Base-by-base conservation (phyloP, 23 tunicate genomes). In the Ciona savignyi region DNA sequence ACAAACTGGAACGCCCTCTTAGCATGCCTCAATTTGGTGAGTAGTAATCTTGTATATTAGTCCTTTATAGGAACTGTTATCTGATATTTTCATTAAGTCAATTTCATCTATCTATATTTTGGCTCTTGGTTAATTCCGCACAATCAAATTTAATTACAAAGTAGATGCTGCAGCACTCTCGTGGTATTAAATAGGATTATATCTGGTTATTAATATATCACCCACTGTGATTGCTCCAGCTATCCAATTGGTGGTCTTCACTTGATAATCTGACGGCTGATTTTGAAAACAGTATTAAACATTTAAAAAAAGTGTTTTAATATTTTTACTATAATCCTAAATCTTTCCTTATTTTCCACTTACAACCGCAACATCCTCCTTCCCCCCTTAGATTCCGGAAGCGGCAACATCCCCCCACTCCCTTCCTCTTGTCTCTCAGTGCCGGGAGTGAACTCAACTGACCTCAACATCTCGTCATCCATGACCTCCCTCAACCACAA, bases 1-100 rank as follows among this genome's bases (percentile, higher is more conserved):
- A 69, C 19, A 72, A 65, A 35, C 29, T 65, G 20, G 79, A 74
- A 25, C 77, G 93, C 23, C 93, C 93, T 29, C 77, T 86, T 0
- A 86, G 93, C 33, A 74, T 78, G 65, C 93, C 93, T 0, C 80
- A 74, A 15, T 70, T 77, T 35, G 81, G 89, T 76, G 31, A 75
- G 70, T 63, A 4, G 22, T 26, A 21, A 20, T 0, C 11, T 42
- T 42, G 56, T 42, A 42, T 6, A 6, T 6, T 15, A 42, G 56
- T 42, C 11, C 11, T 42, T 42, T 42, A 6, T 15, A 42, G 15
- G 15, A 9, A 6, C 11, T 6, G 56, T 42, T n/a, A n/a, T n/a
- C n/a, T n/a, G n/a, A n/a, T n/a, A n/a, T n/a, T n/a, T n/a, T n/a
- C n/a, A n/a, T n/a, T n/a, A n/a, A n/a, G n/a, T n/a, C n/a, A n/a